A percentile compares a stretch with the other conserved stretches of the same genome.
phyloP scores from a whole-genome alignment of 2,113 vertebrate genomes.

The Ceuthmochares aereus region DNA sequence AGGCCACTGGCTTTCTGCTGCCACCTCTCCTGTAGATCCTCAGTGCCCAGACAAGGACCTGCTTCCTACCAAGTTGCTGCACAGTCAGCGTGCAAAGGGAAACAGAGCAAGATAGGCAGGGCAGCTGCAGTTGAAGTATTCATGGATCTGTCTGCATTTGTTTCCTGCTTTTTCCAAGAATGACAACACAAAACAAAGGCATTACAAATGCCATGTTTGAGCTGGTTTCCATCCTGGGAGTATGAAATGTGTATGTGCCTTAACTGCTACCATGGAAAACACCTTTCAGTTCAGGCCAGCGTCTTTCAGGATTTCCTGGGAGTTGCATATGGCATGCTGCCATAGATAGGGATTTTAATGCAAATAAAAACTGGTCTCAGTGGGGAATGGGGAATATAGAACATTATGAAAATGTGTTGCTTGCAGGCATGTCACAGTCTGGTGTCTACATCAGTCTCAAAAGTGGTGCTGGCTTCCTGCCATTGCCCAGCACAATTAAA shows the following conservation, averaged over 20 bases:
- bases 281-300: background rate
- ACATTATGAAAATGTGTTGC: background rate
- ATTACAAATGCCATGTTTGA: background rate
- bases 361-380: background rate
- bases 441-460: background rate
- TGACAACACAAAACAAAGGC: background rate
- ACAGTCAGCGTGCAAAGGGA: fast-evolving
- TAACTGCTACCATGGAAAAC: background rate
- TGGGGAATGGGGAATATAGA: background rate
- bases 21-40: fast-evolving
- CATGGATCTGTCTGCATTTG: background rate
- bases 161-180: background rate
- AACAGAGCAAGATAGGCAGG: background rate
- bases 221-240: background rate
- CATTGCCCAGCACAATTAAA: background rate
- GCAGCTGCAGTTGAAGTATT: background rate
- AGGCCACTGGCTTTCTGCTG: background rate
- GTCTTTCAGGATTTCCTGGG: background rate
- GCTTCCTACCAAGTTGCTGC: background rate
- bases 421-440: background rate
- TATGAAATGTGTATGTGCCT: background rate
- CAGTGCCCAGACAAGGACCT: background rate
- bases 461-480: conserved; percentile 14
- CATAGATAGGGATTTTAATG: background rate
- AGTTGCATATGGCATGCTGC: background rate